Percentiles rank a stretch among this genome's conserved stretches.
These are phyloP conservation scores for Melanostoma scalare DNA, from an alignment of 2,888 invertebrate species.

Conservation along the genomic window DNA sequence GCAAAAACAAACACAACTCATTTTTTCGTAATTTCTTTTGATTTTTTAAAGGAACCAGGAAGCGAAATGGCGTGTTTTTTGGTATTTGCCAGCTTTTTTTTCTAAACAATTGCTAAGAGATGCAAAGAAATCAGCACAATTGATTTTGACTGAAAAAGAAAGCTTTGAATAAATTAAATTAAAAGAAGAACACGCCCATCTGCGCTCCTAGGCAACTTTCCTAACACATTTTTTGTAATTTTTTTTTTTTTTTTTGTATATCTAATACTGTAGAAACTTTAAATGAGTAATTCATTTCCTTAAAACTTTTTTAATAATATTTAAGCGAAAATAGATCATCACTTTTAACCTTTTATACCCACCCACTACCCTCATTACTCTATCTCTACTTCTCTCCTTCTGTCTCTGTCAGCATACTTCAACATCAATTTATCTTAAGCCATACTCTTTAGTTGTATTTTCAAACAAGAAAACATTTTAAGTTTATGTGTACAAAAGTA, in stretches of 20 bases:
- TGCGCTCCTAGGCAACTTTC: neutral
- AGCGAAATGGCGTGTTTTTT: too few species aligned
- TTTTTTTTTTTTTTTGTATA: neutral
- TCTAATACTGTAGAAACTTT: constrained; percentile 34
- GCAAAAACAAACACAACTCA: constrained; percentile 19
- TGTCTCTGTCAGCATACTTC: constrained; percentile 66
- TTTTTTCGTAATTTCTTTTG: too few species aligned
- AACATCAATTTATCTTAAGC: constrained; percentile 67
- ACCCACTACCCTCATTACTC: constrained; percentile 62
- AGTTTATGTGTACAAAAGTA: constrained; percentile 53
- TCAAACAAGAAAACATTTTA: constrained; percentile 41
- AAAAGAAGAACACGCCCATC: neutral
- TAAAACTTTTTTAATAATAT: constrained; percentile 30
- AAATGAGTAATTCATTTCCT: constrained; percentile 16
- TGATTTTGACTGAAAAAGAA: too few species aligned
- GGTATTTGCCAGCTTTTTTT: too few species aligned
- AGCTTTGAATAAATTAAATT: too few species aligned
- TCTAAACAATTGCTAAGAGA: too few species aligned
- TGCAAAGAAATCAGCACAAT: too few species aligned
- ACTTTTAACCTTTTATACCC: constrained; percentile 50
- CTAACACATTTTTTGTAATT: neutral
- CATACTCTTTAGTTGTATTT: constrained; percentile 62
- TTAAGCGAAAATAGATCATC: constrained; percentile 59
- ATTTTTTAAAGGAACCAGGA: too few species aligned
- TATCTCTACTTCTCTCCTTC: constrained; percentile 40